Percentiles rank a stretch among this genome's conserved stretches.
Evolutionary conservation across 2,113 vertebrate genomes (phyloP).

Genomic region (Petrocephalus zakoni): DNA sequence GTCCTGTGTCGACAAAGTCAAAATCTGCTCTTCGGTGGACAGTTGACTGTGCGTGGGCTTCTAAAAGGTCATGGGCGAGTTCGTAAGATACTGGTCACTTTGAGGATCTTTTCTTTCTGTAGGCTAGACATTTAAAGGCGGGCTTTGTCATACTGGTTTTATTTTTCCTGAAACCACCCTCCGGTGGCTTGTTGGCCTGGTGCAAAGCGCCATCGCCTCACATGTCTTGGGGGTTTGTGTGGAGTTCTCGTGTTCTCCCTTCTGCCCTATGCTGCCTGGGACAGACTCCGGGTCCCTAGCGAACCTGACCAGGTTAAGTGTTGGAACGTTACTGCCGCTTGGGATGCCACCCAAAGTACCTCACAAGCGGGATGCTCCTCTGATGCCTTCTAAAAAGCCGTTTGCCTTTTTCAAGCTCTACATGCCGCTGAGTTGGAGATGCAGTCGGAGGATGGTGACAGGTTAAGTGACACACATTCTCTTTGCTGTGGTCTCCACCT

Average conservation of each 20-base stretch:
- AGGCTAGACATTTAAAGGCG: background rate
- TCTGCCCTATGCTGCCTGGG: background rate
- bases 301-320: background rate
- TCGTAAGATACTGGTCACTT: background rate
- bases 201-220: background rate
- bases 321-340: background rate
- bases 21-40: background rate
- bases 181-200: background rate
- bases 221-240: background rate
- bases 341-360: background rate
- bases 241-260: background rate
- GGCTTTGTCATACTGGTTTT: background rate
- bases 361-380: too few relatives aligned
- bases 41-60: background rate
- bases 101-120: background rate
- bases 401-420: too few relatives aligned
- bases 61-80: background rate
- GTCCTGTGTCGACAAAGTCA: background rate
- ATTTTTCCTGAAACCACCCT: background rate
- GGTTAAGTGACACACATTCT: too few relatives aligned
- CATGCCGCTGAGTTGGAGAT: too few relatives aligned
- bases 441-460: too few relatives aligned
- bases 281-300: background rate
- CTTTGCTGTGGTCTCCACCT: too few relatives aligned
- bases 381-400: too few relatives aligned